A percentile compares a stretch with the other conserved stretches of the same genome.
These are phyloP conservation scores for Stichopus horrens DNA, from an alignment of 53 echinoderm and acorn worm genomes.

Conservation along the genomic window DNA sequence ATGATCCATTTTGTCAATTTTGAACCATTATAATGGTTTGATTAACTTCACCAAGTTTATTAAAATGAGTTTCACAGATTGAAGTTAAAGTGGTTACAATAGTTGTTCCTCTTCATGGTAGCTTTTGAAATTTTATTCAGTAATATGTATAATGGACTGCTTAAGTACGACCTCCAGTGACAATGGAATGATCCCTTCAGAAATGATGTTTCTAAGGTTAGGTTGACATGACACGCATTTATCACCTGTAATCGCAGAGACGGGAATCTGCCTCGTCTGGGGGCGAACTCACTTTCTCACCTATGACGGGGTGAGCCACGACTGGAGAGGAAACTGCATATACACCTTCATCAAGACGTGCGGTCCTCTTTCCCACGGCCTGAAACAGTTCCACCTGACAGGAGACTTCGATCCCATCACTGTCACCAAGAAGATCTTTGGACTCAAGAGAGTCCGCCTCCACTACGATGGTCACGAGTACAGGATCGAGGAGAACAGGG, in stretches of 20 bases:
- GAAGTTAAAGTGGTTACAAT: too few species aligned
- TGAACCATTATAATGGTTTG: too few species aligned
- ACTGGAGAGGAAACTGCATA: slow-evolving; percentile 62
- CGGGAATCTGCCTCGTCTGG: slow-evolving; percentile 63
- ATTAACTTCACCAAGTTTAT: too few species aligned
- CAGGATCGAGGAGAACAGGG: slow-evolving; percentile 32
- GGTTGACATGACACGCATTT: not conserved
- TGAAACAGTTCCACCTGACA: slow-evolving; percentile 49
- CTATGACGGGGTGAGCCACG: slow-evolving; percentile 51
- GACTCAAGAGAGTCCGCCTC: slow-evolving; percentile 26
- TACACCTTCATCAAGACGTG: slow-evolving; percentile 59
- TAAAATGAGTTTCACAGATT: too few species aligned
- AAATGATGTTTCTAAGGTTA: not conserved
- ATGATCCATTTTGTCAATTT: too few species aligned
- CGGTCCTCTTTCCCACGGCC: not conserved
- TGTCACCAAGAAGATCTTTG: slow-evolving; percentile 40
- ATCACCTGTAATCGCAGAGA: slow-evolving; percentile 20
- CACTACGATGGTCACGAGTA: slow-evolving; percentile 19
- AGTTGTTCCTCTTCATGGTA: too few species aligned
- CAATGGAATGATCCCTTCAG: too few species aligned
- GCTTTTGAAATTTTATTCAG: too few species aligned
- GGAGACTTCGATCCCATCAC: slow-evolving; percentile 45
- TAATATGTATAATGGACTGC: too few species aligned
- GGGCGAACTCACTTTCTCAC: slow-evolving; percentile 70
- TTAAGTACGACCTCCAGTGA: too few species aligned